These are phyloP conservation scores for Vanacampus margaritifer DNA, from an alignment of 2,113 vertebrate genomes.

Conservation along the genomic window DNA sequence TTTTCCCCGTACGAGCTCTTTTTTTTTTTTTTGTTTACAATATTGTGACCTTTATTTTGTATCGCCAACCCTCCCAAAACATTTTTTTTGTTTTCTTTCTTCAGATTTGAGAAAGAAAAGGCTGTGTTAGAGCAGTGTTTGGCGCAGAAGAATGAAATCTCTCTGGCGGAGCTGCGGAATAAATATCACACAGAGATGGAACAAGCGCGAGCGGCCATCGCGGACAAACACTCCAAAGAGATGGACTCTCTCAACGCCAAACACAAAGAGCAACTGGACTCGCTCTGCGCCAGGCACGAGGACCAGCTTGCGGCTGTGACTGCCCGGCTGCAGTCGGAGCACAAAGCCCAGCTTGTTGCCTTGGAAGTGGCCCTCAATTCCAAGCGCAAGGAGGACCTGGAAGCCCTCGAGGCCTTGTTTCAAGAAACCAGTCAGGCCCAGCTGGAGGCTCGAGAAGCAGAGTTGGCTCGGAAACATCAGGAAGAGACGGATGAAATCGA, in stretches of 20 bases:
- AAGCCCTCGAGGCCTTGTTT: constrained; percentile 54
- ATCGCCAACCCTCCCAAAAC: too few species aligned
- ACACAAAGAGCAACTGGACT: constrained; percentile 58
- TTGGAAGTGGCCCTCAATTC: constrained; percentile 59
- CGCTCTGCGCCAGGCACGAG: constrained; percentile 59
- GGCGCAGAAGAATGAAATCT: constrained; percentile 67
- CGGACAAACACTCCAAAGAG: constrained; percentile 43
- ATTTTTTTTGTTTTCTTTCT: constrained; percentile 1
- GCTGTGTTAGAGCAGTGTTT: constrained; percentile 66
- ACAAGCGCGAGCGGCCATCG: constrained; percentile 26
- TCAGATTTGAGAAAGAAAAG: constrained; percentile 80
- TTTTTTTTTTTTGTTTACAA: too few species aligned
- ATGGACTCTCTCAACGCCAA: constrained; percentile 41
- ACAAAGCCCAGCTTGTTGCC: constrained; percentile 49
- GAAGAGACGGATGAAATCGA: constrained; percentile 77
- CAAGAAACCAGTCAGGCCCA: constrained; percentile 65
- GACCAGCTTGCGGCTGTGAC: constrained; percentile 42
- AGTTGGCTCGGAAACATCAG: constrained; percentile 71
- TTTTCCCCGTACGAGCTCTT: too few species aligned
- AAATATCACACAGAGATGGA: constrained; percentile 51
- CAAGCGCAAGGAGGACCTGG: constrained; percentile 67
- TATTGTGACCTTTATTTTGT: too few species aligned
- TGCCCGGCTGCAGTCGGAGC: constrained; percentile 47
- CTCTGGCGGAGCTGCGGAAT: constrained; percentile 66
- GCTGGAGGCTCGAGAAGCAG: constrained; percentile 68